Evolutionary conservation across 2,888 invertebrate species (phyloP).

Genomic region (Drosophila conformis): DNA sequence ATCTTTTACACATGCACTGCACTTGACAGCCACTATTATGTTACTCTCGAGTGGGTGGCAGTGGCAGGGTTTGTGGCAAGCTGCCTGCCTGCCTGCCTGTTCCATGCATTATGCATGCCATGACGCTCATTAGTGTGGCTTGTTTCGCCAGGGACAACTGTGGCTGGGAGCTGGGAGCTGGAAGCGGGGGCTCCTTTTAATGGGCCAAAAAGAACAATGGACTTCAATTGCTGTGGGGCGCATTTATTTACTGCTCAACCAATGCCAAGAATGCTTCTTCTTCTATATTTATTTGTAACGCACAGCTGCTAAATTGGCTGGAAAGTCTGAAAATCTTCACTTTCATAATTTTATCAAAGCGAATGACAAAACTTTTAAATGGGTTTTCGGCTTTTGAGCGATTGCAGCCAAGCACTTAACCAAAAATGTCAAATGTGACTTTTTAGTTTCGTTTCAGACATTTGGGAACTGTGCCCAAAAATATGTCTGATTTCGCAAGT

Average conservation of each 20-base stretch:
- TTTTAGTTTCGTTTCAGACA: conserved; percentile 25
- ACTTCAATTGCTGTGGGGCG: conserved; percentile 55
- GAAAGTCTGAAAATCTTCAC: conserved; percentile 52
- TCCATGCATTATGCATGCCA: conserved; percentile 74
- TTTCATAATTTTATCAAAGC: conserved; percentile 55
- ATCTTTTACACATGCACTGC: conserved; percentile 72
- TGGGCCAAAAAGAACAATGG: conserved; percentile 73
- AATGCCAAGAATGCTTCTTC: conserved; percentile 21
- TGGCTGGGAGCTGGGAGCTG: neutral
- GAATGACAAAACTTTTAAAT: conserved; percentile 76
- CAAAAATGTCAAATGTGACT: conserved; percentile 66
- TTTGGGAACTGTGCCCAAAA: conserved; percentile 1
- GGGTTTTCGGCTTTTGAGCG: conserved; percentile 60
- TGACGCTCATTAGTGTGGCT: conserved; percentile 72
- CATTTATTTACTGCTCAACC: conserved; percentile 37
- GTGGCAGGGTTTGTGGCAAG: conserved; percentile 24
- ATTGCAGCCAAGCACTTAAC: conserved; percentile 72
- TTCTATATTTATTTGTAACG: conserved; percentile 16
- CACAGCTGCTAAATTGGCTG: conserved; percentile 55
- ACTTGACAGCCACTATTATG: conserved; percentile 78
- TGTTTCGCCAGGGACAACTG: conserved; percentile 31
- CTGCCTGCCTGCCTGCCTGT: conserved; percentile 3
- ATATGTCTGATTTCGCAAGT: conserved; percentile 51
- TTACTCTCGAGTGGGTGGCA: conserved; percentile 54
- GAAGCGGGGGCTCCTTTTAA: conserved; percentile 41